Evolutionary conservation across 2,113 vertebrate species (phyloP), one percentile per base, ranked within the genome.

Genomic region (Columba janthina): DNA sequence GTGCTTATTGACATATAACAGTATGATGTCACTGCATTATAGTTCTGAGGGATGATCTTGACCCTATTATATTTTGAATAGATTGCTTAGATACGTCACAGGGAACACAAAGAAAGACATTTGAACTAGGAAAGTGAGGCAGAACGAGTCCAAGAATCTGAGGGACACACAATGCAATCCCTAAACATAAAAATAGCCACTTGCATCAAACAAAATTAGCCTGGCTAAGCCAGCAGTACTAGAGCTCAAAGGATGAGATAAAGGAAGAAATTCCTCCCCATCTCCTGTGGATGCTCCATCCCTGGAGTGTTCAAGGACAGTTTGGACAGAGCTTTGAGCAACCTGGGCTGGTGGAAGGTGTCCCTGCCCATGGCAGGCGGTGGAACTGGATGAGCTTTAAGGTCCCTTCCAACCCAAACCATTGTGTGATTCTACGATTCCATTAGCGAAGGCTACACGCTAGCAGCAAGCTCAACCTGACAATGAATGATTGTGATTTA

Each of bases 401-500:
- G 38, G 38, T 38, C 38, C 38, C 38, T 16, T 44, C 15, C 42
- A 44, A 16, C 42, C 42, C 42, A 44, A 44, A 44, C 42, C 15
- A 44, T 44, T 44, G 42, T 44, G 42, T 44, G 42, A 44, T 6
- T 44, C 42, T 16, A 16, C 15, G 42, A 44, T 17, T 44, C 62
- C 48, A 7, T 28, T 5, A 89, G 44, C 40, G 81, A 76, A 12
- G 3, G 17, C n/a, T n/a, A 67, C 29, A 9, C 0, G 2, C 28
- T 31, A 48, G 9, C 36, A 67, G 38, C 16, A 46, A 48, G 65
- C 34, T 75, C 58, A 48, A 10, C 36, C 19, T 5, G 3, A 50
- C 51, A 32, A 64, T 0, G 1, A 62, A 10, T 4, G 3, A 40
- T 7, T 32, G 17, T 2, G 1, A 44, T 69, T 76, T 61, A 57